Evolutionary conservation across 1,140 invertebrate genomes (phyloP).

Genomic region (Drosophila ohnishii): DNA sequence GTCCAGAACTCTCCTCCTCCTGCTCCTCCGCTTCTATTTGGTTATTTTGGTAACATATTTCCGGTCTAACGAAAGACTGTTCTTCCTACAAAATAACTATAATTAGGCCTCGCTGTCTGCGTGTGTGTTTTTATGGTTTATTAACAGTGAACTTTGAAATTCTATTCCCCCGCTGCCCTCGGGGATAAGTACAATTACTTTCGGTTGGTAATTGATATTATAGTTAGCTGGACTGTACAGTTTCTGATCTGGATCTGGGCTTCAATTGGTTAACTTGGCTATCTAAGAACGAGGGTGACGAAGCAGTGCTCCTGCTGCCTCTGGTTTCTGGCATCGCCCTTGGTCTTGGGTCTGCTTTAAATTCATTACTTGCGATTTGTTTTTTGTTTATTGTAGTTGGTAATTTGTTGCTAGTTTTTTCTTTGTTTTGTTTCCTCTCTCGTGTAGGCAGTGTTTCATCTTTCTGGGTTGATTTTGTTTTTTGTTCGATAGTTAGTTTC

Average conservation of each 20-base stretch:
- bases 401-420: conserved; percentile 73
- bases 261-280: conserved; percentile 77
- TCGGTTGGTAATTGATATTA: conserved; percentile 7
- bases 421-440: conserved; percentile 47
- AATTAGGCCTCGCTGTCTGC: conserved; percentile 50
- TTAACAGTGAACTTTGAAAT: conserved; percentile 76
- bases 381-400: conserved; percentile 70
- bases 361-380: conserved; percentile 73
- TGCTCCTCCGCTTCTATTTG: conserved; percentile 8
- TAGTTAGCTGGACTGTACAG: conserved; percentile 36
- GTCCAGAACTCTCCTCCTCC: conserved; percentile 32
- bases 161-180: conserved; percentile 14
- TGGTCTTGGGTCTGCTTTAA: conserved; percentile 49
- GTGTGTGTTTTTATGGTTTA: conserved; percentile 57
- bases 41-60: conserved; percentile 35
- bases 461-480: conserved; percentile 34
- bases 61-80: conserved; percentile 14
- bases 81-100: conserved; percentile 57
- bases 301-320: conserved; percentile 14
- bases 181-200: conserved; percentile 47
- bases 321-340: conserved; percentile 38
- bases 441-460: conserved; percentile 77
- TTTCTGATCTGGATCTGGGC: conserved; percentile 21
- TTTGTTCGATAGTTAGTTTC: conserved; percentile 53
- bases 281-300: conserved; percentile 62